Conservation (phyloP, 2,113 vertebrate genomes). For the Macaca fascicularis region T2T-MFA8v1.1 NC_088377.1:3680501-3681000, state of each 20-base stretch:
- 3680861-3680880: accelerated
- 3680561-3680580: not conserved
- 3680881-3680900: not conserved
- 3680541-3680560: accelerated
- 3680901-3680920: not conserved
- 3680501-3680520: not conserved
- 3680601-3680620: not conserved
- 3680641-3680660: accelerated
- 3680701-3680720: not conserved
- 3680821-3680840: accelerated
- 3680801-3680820: not conserved
- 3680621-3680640: accelerated
- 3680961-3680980: accelerated
- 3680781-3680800: not conserved
- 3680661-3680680: accelerated
- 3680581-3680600: accelerated
- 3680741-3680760: not conserved
- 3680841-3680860: accelerated
- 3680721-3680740: not conserved
- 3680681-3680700: accelerated
- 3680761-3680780: not conserved
- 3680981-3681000: not conserved
- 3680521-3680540: not conserved
- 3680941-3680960: not conserved
- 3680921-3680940: not conserved